Percentiles rank a stretch among this genome's conserved stretches.
phyloP scores from a whole-genome alignment of 2,113 vertebrate genomes.

The Cheirogaleus medius region DNA sequence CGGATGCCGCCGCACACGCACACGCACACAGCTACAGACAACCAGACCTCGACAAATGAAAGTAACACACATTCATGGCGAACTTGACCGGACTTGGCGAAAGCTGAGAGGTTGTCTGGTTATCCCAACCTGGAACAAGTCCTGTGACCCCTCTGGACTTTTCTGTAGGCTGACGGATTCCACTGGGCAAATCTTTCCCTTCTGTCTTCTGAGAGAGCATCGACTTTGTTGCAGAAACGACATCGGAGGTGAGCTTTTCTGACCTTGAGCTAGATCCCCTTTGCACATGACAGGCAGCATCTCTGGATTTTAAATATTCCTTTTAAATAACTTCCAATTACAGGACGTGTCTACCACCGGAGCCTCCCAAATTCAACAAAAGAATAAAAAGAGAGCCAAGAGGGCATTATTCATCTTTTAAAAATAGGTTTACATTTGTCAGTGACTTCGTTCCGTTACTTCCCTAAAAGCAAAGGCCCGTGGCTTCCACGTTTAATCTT shows the following conservation, averaged over 20 bases:
- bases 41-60: fast-evolving
- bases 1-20: fast-evolving
- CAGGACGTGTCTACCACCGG: fast-evolving
- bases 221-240: background rate
- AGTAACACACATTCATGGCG: fast-evolving
- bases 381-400: no score
- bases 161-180: fast-evolving
- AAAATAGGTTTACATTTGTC: background rate
- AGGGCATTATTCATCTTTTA: background rate
- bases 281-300: fast-evolving
- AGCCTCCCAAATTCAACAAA: background rate
- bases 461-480: fast-evolving
- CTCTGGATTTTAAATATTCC: no score
- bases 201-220: fast-evolving
- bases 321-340: background rate
- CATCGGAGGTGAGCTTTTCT: fast-evolving
- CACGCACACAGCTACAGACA: fast-evolving
- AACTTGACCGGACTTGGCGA: fast-evolving
- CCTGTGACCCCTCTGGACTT: fast-evolving
- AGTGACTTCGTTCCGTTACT: no score
- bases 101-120: fast-evolving
- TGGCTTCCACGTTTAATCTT: fast-evolving
- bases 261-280: background rate
- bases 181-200: fast-evolving
- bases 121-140: fast-evolving